Evolutionary conservation across 1,140 invertebrate species (phyloP).

Genomic region (Plutomurus gul): DNA sequence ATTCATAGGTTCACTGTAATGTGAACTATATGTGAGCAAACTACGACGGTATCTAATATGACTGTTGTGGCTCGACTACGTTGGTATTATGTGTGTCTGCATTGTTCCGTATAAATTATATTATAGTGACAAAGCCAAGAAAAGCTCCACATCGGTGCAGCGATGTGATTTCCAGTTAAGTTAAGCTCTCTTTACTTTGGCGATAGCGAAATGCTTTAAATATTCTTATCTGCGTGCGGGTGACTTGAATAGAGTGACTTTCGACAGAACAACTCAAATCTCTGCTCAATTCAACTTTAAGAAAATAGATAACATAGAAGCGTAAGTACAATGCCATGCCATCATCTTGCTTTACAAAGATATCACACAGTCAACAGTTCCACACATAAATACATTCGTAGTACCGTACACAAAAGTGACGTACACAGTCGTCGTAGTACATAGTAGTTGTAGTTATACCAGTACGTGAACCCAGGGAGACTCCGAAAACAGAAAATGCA

Average conservation of each 20-base stretch:
- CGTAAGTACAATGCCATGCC: background rate
- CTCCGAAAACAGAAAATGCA: background rate
- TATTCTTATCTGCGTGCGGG: background rate
- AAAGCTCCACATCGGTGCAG: background rate
- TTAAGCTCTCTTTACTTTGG: background rate
- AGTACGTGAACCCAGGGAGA: too few species aligned
- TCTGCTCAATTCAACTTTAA: background rate
- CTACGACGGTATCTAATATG: background rate
- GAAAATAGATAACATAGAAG: background rate
- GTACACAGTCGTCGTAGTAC: background rate
- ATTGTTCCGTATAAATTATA: background rate
- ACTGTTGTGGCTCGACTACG: background rate
- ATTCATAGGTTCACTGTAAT: background rate
- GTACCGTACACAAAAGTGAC: background rate
- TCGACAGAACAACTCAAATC: background rate
- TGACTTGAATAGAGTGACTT: background rate
- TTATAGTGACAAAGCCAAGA: background rate
- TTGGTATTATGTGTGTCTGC: background rate
- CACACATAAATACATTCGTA: background rate
- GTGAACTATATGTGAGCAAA: background rate
- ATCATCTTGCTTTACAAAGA: background rate
- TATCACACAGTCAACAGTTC: background rate
- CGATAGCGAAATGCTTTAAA: background rate
- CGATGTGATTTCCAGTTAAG: background rate
- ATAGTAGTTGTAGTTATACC: too few species aligned